Conservation (phyloP, 2,113 vertebrate genomes). For the Eulemur macaco region DNA sequence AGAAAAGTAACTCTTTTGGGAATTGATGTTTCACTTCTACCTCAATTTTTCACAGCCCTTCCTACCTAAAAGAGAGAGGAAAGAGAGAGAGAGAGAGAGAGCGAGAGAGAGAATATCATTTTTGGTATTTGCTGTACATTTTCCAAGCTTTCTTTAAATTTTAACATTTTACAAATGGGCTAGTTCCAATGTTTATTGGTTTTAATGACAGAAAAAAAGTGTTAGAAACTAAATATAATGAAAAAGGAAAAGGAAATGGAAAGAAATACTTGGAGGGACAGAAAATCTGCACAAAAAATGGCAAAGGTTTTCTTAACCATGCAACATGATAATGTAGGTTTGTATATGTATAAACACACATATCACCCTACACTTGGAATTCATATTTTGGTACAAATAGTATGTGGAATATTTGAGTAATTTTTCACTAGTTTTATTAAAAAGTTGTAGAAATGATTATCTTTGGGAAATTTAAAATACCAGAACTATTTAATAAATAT, state of each 20-base stretch:
- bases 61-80: background rate
- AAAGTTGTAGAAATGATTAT: background rate
- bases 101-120: background rate
- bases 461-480: background rate
- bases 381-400: background rate
- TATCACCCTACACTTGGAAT: background rate
- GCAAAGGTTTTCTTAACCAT: background rate
- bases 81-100: background rate
- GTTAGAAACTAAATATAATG: background rate
- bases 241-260: background rate
- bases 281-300: background rate
- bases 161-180: background rate
- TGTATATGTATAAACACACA: background rate
- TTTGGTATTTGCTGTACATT: constrained; percentile 15
- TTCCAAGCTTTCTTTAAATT: background rate
- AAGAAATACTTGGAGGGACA: background rate
- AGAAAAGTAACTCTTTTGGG: constrained; percentile 31
- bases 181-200: background rate
- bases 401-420: background rate
- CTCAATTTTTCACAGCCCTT: constrained; percentile 26
- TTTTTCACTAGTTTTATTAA: background rate
- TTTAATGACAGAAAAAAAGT: background rate
- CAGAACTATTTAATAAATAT: background rate
- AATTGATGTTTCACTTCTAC: constrained; percentile 41
- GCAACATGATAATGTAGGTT: background rate